A percentile compares a stretch with the other conserved stretches of the same genome.
Evolutionary conservation across 2,113 vertebrate genomes (phyloP).

Genomic region (Pionites leucogaster): DNA sequence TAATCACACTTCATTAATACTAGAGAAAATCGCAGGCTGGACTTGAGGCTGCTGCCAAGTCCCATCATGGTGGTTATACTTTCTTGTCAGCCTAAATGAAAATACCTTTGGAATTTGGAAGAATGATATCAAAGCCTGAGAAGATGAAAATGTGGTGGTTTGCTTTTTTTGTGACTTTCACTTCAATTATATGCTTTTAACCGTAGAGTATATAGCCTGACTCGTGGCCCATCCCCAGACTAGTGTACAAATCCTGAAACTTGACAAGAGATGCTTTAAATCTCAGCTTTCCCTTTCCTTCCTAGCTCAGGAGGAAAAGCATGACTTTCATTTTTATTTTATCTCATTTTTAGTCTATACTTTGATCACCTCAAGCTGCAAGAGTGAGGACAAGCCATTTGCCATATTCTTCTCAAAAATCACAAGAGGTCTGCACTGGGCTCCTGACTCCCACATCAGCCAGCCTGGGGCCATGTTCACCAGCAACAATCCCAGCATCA

Average conservation of each 20-base stretch:
- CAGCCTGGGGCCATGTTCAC: neutral
- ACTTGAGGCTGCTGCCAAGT: neutral
- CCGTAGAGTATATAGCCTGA: rapidly evolving
- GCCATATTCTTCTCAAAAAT: neutral
- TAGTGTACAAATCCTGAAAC: neutral
- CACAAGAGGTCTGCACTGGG: neutral
- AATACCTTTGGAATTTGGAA: neutral
- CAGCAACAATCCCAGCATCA: rapidly evolving
- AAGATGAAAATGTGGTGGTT: neutral
- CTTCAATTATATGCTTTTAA: neutral
- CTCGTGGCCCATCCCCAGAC: rapidly evolving
- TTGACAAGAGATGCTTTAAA: neutral
- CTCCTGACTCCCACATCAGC: neutral
- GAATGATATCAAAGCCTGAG: neutral
- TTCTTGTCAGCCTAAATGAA: neutral
- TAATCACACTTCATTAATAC: neutral
- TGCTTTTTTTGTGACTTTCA: neutral
- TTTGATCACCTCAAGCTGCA: neutral
- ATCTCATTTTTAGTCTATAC: neutral
- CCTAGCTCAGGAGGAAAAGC: neutral
- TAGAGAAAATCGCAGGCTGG: neutral
- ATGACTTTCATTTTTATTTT: neutral
- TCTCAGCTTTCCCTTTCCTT: neutral
- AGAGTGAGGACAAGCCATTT: neutral
- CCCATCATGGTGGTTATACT: rapidly evolving